Base-by-base conservation (phyloP, 2,888 invertebrate species). In the Harpalus rubripes region DNA sequence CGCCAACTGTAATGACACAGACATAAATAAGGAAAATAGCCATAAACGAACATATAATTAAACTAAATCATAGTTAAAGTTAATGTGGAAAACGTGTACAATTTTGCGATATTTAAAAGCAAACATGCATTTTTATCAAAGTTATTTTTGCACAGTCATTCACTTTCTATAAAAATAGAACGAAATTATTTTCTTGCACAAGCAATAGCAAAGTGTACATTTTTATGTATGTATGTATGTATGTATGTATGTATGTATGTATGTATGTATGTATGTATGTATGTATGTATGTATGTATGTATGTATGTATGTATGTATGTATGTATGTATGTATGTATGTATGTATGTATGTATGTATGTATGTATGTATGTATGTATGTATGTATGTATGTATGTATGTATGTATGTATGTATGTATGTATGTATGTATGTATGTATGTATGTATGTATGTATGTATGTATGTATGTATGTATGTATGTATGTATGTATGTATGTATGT, bases 61-160 rank as follows among this genome's bases (percentile, higher is more conserved):
- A 68, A 39, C n/a, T 72, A 72, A 72, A 72, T 72, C 68, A 72
- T 72, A 41, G 41, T 41, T 74, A 74, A 74, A 41, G 41, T 44
- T 74, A 74, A 74, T 74, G 72, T 44, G 52, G 15, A 74, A 74
- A 44, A 18, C 72, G n/a, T 74, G 72, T 74, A 74, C 32, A 65
- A 65, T 32, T 65, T 32, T 65, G 26, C 65, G 65, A 65, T 68
- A 68, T 68, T 68, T 68, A 68, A 68, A 68, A 68, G 68, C 68
- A 68, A 39, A 39, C 68, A 68, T 39, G 68, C 68, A 68, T 68
- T 68, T 68, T 68, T 68, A 68, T 68, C 68, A 68, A 68, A 26
- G 15, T n/a, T 68, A 39, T 32, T 68, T 68, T n/a, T 39, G 15
- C 32, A n/a, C n/a, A 22, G 63, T 63, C 63, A 63, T 63, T 63